These are phyloP conservation scores for Acanthurus lineatus DNA, from an alignment of 2,797 vertebrate genomes.

Conservation along the genomic window DNA sequence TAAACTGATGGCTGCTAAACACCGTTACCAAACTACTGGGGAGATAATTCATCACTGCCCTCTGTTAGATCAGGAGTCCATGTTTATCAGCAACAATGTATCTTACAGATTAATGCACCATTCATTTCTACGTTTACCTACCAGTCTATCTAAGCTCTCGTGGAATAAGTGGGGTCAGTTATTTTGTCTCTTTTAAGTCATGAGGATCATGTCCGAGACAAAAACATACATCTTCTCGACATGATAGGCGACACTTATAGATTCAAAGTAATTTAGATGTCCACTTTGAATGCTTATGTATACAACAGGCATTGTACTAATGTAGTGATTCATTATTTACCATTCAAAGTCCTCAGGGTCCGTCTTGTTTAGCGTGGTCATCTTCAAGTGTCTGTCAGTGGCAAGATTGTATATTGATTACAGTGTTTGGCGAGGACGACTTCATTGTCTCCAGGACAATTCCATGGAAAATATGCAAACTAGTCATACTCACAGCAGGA, in stretches of 20 bases:
- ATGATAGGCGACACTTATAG: slow-evolving; percentile 67
- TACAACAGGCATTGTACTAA: slow-evolving; percentile 65
- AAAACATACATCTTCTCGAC: slow-evolving; percentile 58
- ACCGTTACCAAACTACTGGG: slow-evolving; percentile 55
- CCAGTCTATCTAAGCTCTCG: slow-evolving; percentile 31
- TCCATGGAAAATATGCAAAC: slow-evolving; percentile 30
- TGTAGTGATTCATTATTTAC: slow-evolving; percentile 75
- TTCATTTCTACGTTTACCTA: slow-evolving; percentile 58
- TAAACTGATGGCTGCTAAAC: slow-evolving; percentile 52
- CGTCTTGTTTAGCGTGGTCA: slow-evolving; percentile 65
- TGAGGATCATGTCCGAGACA: slow-evolving; percentile 33
- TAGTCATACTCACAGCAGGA: background rate
- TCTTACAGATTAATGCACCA: slow-evolving; percentile 59
- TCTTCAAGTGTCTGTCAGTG: slow-evolving; percentile 56
- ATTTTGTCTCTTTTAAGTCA: slow-evolving; percentile 35
- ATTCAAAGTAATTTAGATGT: slow-evolving; percentile 78
- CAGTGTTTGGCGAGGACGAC: slow-evolving; percentile 51
- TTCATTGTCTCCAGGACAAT: slow-evolving; percentile 20
- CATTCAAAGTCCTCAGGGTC: slow-evolving; percentile 53
- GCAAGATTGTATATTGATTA: slow-evolving; percentile 71
- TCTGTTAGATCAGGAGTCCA: slow-evolving; percentile 39
- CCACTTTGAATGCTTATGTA: slow-evolving; percentile 80
- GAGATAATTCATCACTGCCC: slow-evolving; percentile 71
- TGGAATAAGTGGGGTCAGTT: slow-evolving; percentile 35
- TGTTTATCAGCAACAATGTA: slow-evolving; percentile 55